These are phyloP conservation scores for Cryptocheilus praepositus DNA, from an alignment of 2,888 invertebrate genomes.

Conservation along the genomic window DNA sequence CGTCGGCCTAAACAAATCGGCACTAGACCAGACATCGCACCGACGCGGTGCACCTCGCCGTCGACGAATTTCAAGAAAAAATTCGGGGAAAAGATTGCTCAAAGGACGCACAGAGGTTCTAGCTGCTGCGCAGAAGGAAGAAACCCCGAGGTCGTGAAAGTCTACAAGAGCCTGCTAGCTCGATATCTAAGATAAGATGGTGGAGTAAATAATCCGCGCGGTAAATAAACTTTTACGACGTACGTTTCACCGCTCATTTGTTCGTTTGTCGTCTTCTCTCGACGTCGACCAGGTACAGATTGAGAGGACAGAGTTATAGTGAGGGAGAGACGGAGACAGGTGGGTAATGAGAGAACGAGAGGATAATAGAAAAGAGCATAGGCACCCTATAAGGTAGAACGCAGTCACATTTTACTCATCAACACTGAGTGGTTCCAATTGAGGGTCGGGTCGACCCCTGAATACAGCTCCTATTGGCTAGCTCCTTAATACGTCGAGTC, in stretches of 20 bases:
- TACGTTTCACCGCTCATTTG: constrained; percentile 13
- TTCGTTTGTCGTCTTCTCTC: neutral
- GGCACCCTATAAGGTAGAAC: constrained; percentile 42
- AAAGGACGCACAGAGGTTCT: neutral
- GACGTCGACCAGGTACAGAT: constrained; percentile 4
- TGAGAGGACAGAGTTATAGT: neutral
- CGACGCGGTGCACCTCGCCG: neutral
- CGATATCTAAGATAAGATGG: constrained; percentile 11
- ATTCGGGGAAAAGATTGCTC: neutral
- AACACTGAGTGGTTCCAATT: constrained; percentile 68
- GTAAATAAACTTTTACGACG: constrained; percentile 42
- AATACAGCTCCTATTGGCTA: constrained; percentile 63
- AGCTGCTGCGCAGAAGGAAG: constrained; percentile 15
- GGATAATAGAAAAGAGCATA: neutral
- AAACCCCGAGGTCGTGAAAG: constrained; percentile 8
- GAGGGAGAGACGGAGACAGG: neutral
- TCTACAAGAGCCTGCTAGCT: neutral
- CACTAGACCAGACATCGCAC: constrained; percentile 11
- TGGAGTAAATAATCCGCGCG: constrained; percentile 42
- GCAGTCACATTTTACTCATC: constrained; percentile 54
- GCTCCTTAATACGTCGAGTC: constrained; percentile 66
- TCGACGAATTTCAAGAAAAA: too few relatives aligned
- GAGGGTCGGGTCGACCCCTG: constrained; percentile 60
- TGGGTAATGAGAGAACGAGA: neutral
- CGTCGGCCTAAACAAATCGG: constrained; percentile 34